Percentiles rank a stretch among this genome's conserved stretches.
phyloP scores from a whole-genome alignment of 1,140 invertebrate species.

The Calliopsis andreniformis region DNA sequence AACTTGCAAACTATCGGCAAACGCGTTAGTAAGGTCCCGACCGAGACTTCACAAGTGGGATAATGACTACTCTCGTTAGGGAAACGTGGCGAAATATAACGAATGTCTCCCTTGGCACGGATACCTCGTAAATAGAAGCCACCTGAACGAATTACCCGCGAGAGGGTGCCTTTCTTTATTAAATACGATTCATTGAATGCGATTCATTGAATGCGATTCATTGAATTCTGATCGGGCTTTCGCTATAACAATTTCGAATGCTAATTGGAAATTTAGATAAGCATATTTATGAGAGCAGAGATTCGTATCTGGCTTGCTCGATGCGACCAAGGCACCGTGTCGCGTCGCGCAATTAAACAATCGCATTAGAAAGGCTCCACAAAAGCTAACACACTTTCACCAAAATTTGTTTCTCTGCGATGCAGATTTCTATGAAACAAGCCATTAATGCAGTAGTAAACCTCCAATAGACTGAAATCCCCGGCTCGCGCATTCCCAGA shows the following conservation, averaged over 20 bases:
- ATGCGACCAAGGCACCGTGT: conserved; percentile 2
- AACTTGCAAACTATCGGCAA: no score
- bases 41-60: no score
- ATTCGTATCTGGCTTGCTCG: conserved; percentile 36
- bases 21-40: no score
- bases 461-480: no score
- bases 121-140: background rate
- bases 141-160: background rate
- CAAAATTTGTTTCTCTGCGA: no score
- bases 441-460: no score
- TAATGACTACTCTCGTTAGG: no score
- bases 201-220: conserved; percentile 49
- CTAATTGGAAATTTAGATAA: conserved; percentile 74
- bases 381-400: no score
- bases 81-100: no score
- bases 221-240: conserved; percentile 46
- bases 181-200: conserved; percentile 49
- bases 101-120: background rate
- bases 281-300: conserved; percentile 48
- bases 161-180: background rate
- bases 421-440: no score
- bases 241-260: conserved; percentile 42
- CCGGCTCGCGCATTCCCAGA: no score
- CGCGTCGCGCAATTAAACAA: conserved; percentile 22
- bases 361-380: no score